Evolutionary conservation across 2,888 invertebrate species (phyloP), one percentile per base, ranked within the genome.

Genomic region (Microctonus aethiopoides): DNA sequence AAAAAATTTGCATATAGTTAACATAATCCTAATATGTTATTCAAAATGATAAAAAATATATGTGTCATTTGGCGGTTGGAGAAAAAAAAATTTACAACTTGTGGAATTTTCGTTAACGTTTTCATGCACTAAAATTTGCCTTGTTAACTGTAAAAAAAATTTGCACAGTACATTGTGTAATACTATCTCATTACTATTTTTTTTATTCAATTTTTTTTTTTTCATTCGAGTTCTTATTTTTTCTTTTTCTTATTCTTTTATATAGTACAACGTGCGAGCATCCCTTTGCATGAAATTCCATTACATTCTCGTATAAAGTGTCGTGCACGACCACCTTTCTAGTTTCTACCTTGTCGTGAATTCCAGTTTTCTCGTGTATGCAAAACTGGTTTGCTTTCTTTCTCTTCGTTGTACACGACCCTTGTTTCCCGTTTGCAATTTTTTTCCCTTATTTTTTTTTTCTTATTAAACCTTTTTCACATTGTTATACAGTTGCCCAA

Each of bases 201-300:
- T 46, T n/a, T 46, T 46, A 46, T 46, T 16, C n/a, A 39, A 46
- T 46, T 56, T 56, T 26, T n/a, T n/a, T 52, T 54, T 22, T 20
- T 26, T 26, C 41, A 51, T 34, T 16, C 2, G 16, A 20, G 16
- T 16, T n/a, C 46, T 26, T 56, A 59, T 34, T 24, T 34, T 36
- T 68, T 22, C 16, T 62, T 29, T 26, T 24, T 4, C 16, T 20
- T 13, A 46, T 62, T 46, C 26, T 24, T 62, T 41, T n/a, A 32
- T 13, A 1, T 52, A 39, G 22, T 39, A 41, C 61, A 6, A 36
- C 24, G 60, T 60, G 34, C 24, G 54, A 29, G 20, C 29, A 63
- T 51, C 51, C 34, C 34, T 63, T 69, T 26, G 59, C 69, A 69
- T 69, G 59, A 70, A 65, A 70, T 70, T 70, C 54, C 65, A 70